Evolutionary conservation across 2,113 vertebrate genomes (phyloP), one percentile per base, ranked within the genome.

Genomic region (Coracopsis vasa): DNA sequence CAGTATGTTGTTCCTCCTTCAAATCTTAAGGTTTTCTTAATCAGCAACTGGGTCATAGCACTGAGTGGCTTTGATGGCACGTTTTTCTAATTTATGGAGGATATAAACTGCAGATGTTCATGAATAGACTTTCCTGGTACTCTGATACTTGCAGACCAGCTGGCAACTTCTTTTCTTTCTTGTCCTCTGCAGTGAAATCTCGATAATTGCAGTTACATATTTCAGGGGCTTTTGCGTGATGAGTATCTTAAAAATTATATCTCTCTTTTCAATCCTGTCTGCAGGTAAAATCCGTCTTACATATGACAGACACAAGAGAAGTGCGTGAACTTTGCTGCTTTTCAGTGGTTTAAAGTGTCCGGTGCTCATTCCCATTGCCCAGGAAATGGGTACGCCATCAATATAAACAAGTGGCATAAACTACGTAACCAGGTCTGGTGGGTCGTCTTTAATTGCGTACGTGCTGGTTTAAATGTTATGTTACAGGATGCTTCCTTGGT

Each of bases 401-500:
- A 7, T 44, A 4, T 6, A 60, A 96, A 71, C 17, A 42, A 60
- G 10, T 6, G n/a, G 10, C 33, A 50, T 18, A 7, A 90, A 54
- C 64, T 60, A 56, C 2, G 2, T 86, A 48, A 60, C 27, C 5
- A 4, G 7, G 51, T 21, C 54, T 72, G 48, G 16, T 33, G 70
- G 29, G 1, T 77, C 16, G 39, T 58, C 41, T 80, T 11, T 58
- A 48, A 25, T 42, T 2, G 1, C 1, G 0, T 25, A 20, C 51
- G 35, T 8, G 15, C 56, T n/a, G 67, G n/a, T 88, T 92, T 86
- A 78, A 95, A 1, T 42, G 41, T 66, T 50, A 31, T 24, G 5
- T 42, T 77, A 53, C 67, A 86, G 88, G 86, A 79, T 89, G 77
- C 81, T 95, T 94, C 70, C 80, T 67, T 74, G 75, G 35, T 25